phyloP scores from a whole-genome alignment of 2,797 vertebrate species.

The Borostomias antarcticus region DNA sequence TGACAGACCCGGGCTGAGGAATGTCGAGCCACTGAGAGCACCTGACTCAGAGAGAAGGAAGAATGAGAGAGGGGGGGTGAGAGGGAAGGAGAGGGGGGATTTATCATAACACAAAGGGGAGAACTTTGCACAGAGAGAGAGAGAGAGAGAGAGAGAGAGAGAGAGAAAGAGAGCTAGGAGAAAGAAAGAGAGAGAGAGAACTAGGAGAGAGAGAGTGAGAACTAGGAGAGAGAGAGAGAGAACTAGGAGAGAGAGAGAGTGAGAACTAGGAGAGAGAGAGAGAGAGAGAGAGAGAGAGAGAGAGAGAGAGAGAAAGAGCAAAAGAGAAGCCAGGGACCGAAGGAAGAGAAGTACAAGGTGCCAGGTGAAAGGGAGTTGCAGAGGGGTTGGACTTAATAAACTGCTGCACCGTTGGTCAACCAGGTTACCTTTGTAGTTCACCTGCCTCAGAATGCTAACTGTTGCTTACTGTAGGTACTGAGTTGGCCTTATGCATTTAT shows the following conservation, averaged over 20 bases:
- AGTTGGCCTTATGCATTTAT: not conserved
- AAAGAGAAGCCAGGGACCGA: not conserved
- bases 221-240: not conserved
- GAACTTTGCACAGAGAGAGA: not conserved
- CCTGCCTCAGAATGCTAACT: no score
- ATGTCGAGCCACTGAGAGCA: not conserved
- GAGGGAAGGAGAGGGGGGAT: not conserved
- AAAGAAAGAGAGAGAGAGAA: not conserved
- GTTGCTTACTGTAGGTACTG: not conserved
- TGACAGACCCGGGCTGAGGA: not conserved
- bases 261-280: not conserved
- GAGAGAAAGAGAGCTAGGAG: not conserved
- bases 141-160: not conserved
- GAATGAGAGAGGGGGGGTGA: conserved; percentile 46
- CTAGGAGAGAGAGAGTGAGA: not conserved
- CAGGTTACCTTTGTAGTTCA: conserved; percentile 25
- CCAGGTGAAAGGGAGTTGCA: not conserved
- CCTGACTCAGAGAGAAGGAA: conserved; percentile 5
- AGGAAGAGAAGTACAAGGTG: no score
- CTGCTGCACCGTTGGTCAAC: conserved; percentile 11
- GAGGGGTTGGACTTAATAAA: not conserved
- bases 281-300: not conserved
- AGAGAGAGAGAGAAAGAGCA: not conserved
- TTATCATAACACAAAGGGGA: no score
- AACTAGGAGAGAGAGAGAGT: not conserved